These are phyloP conservation scores for Epinotia demarniana DNA, from an alignment of 2,888 invertebrate genomes.

Conservation along the genomic window DNA sequence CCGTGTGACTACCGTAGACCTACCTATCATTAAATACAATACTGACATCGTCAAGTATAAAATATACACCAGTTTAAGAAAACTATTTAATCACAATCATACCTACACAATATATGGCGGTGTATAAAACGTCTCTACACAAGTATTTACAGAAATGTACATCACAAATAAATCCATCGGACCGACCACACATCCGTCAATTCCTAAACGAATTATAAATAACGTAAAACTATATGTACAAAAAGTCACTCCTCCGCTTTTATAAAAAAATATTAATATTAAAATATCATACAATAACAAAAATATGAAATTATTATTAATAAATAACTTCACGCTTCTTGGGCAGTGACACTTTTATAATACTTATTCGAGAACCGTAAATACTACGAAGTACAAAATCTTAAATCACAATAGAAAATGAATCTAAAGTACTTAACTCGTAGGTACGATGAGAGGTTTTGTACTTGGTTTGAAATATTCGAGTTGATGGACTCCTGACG, in stretches of 20 bases:
- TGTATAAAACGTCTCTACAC: slow-evolving; percentile 60
- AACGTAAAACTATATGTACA: slow-evolving; percentile 77
- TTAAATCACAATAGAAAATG: slow-evolving; percentile 42
- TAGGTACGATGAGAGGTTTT: slow-evolving; percentile 42
- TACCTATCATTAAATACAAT: slow-evolving; percentile 72
- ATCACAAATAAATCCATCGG: slow-evolving; percentile 52
- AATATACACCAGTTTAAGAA: slow-evolving; percentile 69
- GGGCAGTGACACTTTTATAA: slow-evolving; percentile 67
- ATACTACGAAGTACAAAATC: slow-evolving; percentile 44
- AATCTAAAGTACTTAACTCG: slow-evolving; percentile 24
- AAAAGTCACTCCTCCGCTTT: slow-evolving; percentile 65
- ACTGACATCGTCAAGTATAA: slow-evolving; percentile 70
- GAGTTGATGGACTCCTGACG: slow-evolving; percentile 27
- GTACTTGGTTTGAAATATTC: slow-evolving; percentile 40
- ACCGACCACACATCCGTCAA: slow-evolving; percentile 57
- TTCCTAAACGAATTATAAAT: slow-evolving; percentile 66
- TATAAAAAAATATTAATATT: slow-evolving; percentile 58
- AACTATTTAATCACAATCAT: slow-evolving; percentile 68
- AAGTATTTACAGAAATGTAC: slow-evolving; percentile 72
- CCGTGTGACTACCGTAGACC: slow-evolving; percentile 47
- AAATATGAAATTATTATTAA: slow-evolving; percentile 55
- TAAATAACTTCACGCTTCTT: slow-evolving; percentile 59
- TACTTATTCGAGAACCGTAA: slow-evolving; percentile 53
- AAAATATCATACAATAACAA: slow-evolving; percentile 63
- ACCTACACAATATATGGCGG: slow-evolving; percentile 53